These are phyloP conservation scores for Nesogale talazaci DNA, from an alignment of 2,113 vertebrate species.

Conservation along the genomic window DNA sequence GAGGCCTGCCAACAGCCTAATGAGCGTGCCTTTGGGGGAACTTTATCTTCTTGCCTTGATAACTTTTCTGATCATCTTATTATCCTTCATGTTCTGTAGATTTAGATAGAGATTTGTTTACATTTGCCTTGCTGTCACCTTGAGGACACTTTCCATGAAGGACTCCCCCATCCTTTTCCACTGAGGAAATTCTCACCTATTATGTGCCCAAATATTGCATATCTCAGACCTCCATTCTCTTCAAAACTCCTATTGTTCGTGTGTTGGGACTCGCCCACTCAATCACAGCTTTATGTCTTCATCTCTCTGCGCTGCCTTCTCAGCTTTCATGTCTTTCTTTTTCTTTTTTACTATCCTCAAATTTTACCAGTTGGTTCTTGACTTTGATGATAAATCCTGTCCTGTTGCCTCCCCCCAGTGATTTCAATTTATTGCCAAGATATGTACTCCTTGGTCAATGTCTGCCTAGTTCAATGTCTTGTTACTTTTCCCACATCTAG, in stretches of 20 bases:
- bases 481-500: background rate
- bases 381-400: conserved; percentile 3
- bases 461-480: background rate
- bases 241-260: background rate
- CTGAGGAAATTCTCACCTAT: background rate
- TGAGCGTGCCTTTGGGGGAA: no score
- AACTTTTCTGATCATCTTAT: no score
- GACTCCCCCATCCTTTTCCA: background rate
- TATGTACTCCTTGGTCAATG: conserved; percentile 1
- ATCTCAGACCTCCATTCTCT: background rate
- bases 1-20: no score
- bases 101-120: no score
- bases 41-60: no score
- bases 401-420: background rate
- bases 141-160: no score
- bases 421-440: conserved; percentile 36
- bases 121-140: no score
- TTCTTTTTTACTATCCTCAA: background rate
- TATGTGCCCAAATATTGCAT: conserved; percentile 27
- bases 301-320: background rate
- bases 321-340: background rate
- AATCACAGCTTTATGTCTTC: background rate
- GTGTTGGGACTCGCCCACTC: background rate
- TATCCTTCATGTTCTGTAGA: no score
- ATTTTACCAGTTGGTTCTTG: background rate